Conservation (phyloP, 2,113 vertebrate species). For the Laticauda colubrina region DNA sequence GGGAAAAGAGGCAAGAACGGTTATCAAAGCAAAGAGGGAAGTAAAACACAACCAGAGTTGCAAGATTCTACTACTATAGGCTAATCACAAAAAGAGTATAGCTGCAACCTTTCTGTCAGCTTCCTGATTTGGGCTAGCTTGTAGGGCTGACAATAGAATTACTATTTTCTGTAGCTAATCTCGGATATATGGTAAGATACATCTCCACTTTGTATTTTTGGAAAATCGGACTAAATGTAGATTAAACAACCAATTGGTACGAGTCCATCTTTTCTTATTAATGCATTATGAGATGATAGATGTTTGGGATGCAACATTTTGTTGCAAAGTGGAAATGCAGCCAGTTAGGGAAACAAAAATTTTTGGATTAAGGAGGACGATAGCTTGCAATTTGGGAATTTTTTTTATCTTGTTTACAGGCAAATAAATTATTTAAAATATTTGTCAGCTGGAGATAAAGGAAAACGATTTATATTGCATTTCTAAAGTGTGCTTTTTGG, state of each 20-base stretch:
- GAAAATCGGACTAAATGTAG: not conserved
- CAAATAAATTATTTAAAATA: constrained; percentile 77
- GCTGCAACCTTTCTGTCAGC: not conserved
- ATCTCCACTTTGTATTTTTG: not conserved
- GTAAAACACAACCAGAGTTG: not conserved
- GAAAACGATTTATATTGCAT: constrained; percentile 61
- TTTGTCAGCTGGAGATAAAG: constrained; percentile 58
- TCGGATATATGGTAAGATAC: not conserved
- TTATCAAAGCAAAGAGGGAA: not conserved
- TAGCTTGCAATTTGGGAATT: not conserved
- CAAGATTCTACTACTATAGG: not conserved
- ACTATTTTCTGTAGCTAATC: not conserved
- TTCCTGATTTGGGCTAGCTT: not conserved
- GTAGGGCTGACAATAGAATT: not conserved
- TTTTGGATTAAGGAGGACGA: not conserved
- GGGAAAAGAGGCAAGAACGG: not conserved
- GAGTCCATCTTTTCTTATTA: not conserved
- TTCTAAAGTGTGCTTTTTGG: constrained; percentile 49
- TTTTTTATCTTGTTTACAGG: constrained; percentile 52
- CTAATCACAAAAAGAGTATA: not conserved
- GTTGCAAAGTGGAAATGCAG: not conserved
- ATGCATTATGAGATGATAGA: not conserved
- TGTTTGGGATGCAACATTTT: not conserved
- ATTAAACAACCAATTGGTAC: not conserved
- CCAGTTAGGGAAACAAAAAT: not conserved